These are phyloP conservation scores for Gadopsis marmoratus DNA, from an alignment of 2,797 vertebrate species.

Conservation along the genomic window DNA sequence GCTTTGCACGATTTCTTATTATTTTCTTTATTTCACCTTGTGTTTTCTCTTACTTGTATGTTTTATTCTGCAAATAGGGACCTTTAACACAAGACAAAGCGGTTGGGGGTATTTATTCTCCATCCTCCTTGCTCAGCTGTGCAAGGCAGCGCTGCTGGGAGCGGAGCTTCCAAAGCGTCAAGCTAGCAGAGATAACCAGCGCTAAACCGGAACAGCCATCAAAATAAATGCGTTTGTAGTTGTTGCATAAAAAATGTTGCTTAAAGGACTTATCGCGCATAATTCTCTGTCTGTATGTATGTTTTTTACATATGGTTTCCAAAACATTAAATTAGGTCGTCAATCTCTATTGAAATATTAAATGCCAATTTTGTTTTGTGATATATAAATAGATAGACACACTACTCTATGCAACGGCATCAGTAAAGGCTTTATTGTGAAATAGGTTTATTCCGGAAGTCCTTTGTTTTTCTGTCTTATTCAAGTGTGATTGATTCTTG, in stretches of 20 bases:
- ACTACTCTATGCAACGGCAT: not conserved
- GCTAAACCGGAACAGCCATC: not conserved
- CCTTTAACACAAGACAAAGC: slow-evolving; percentile 28
- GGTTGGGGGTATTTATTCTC: slow-evolving; percentile 44
- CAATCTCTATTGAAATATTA: not conserved
- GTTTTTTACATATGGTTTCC: not conserved
- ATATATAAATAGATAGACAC: not conserved
- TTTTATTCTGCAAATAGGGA: slow-evolving; percentile 10
- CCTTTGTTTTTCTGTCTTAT: not conserved
- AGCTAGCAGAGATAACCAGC: not conserved
- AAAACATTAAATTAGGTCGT: not conserved
- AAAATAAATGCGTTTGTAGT: slow-evolving; percentile 40
- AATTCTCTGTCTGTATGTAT: not conserved
- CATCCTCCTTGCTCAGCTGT: slow-evolving; percentile 58
- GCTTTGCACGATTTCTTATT: not conserved
- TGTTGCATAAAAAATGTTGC: not conserved
- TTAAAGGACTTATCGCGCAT: fast-evolving
- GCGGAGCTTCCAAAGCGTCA: slow-evolving; percentile 12
- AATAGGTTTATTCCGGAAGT: slow-evolving; percentile 11
- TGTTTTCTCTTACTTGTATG: not conserved
- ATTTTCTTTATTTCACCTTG: not conserved
- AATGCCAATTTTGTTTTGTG: no score
- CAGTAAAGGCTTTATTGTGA: slow-evolving; percentile 40
- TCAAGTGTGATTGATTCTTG: not conserved
- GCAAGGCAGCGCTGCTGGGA: slow-evolving; percentile 34